phyloP scores from a whole-genome alignment of 2,113 vertebrate species.

The Dicaeum eximium region DNA sequence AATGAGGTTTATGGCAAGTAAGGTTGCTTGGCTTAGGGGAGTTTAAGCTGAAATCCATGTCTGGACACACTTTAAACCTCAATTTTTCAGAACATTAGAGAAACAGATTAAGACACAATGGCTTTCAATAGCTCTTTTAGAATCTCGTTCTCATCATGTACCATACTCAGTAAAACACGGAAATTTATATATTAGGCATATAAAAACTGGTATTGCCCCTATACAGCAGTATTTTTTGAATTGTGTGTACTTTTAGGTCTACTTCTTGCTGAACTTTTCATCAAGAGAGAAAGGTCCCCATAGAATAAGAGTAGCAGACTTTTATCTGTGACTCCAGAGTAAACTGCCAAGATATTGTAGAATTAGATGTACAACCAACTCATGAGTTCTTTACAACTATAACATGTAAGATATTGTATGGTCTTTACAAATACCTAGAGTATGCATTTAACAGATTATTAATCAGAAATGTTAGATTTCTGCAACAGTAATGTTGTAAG shows the following conservation, averaged over 20 bases:
- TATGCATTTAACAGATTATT: background rate
- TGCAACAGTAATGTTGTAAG: background rate
- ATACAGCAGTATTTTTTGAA: background rate
- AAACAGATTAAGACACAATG: background rate
- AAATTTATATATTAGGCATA: background rate
- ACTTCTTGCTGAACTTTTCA: background rate
- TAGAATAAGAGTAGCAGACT: background rate
- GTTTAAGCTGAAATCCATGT: background rate
- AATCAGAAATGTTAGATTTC: background rate
- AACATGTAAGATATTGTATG: background rate
- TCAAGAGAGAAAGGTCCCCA: background rate
- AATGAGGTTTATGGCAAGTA: background rate
- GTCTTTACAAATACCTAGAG: background rate
- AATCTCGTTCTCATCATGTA: background rate
- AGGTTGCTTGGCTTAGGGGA: background rate
- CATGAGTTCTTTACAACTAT: background rate
- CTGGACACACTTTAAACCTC: background rate
- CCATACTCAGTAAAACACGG: background rate
- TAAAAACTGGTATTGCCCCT: background rate
- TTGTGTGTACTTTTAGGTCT: background rate
- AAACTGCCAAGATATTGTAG: background rate
- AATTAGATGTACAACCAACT: constrained; percentile 6
- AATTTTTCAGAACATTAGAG: background rate
- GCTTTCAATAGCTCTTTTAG: background rate
- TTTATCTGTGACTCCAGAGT: background rate